These are phyloP conservation scores for Teleogryllus occipitalis DNA, from an alignment of 1,140 invertebrate species.

Conservation along the genomic window DNA sequence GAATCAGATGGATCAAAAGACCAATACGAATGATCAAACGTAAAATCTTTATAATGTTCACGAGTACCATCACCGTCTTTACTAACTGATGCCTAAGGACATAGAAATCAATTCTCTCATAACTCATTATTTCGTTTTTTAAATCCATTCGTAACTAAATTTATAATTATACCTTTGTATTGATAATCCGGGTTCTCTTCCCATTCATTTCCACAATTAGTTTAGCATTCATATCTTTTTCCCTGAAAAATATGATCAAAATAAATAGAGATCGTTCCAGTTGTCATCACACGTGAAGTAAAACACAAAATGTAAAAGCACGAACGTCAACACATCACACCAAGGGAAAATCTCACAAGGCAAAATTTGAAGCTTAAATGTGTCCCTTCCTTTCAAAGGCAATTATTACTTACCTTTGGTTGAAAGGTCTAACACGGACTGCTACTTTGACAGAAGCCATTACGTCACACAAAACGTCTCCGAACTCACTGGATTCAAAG, in stretches of 20 bases:
- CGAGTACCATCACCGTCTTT: conserved; percentile 41
- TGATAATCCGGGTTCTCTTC: conserved; percentile 73
- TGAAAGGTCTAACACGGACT: too few relatives aligned
- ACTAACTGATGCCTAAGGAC: conserved; percentile 10
- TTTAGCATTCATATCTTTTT: conserved; percentile 72
- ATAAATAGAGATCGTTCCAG: too few relatives aligned
- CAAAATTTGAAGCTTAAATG: too few relatives aligned
- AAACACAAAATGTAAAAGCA: too few relatives aligned
- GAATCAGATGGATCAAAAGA: conserved; percentile 61
- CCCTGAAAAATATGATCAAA: conserved; percentile 48
- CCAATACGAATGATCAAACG: conserved; percentile 91
- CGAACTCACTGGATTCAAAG: too few relatives aligned
- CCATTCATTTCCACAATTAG: conserved; percentile 80
- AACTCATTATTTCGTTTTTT: not conserved
- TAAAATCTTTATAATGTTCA: conserved; percentile 77
- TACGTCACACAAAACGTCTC: too few relatives aligned
- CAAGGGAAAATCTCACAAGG: too few relatives aligned
- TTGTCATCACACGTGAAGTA: too few relatives aligned
- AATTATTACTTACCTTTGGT: too few relatives aligned
- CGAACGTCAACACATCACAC: too few relatives aligned
- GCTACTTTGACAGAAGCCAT: too few relatives aligned
- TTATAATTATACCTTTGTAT: conserved; percentile 54
- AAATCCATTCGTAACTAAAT: not conserved
- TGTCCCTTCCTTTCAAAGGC: too few relatives aligned
- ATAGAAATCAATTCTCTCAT: not conserved